Conservation (phyloP, 1,140 invertebrate species). For the Ruditapes philippinarum region DNA sequence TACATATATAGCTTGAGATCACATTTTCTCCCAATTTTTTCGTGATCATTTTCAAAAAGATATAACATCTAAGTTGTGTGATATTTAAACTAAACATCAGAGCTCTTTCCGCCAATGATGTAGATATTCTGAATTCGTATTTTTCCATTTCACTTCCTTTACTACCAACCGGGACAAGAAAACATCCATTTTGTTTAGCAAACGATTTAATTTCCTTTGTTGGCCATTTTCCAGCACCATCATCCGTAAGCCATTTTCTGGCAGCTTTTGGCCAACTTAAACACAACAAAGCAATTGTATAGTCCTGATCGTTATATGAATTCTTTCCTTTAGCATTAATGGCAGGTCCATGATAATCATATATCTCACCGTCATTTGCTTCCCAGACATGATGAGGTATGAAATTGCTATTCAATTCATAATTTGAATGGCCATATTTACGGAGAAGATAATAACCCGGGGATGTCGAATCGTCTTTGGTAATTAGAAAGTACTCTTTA, state of each 20-base stretch:
- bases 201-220: not conserved
- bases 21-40: not conserved
- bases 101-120: not conserved
- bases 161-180: not conserved
- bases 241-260: not conserved
- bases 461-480: not conserved
- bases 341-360: not conserved
- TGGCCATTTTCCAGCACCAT: not conserved
- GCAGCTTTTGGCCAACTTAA: not conserved
- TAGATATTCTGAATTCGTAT: conserved; percentile 14
- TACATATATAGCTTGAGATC: conserved; percentile 1
- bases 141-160: not conserved
- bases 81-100: conserved; percentile 12
- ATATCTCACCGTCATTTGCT: not conserved
- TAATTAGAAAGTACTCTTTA: not conserved
- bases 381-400: not conserved
- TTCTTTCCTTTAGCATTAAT: not conserved
- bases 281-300: not conserved
- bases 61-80: not conserved
- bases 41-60: not conserved
- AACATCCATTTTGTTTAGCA: not conserved
- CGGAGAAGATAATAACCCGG: not conserved
- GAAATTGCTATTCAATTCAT: too few species aligned
- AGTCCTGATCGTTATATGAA: too few species aligned
- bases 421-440: not conserved